Base-by-base conservation (phyloP, 2,888 invertebrate genomes). In the Fragum fragum region DNA sequence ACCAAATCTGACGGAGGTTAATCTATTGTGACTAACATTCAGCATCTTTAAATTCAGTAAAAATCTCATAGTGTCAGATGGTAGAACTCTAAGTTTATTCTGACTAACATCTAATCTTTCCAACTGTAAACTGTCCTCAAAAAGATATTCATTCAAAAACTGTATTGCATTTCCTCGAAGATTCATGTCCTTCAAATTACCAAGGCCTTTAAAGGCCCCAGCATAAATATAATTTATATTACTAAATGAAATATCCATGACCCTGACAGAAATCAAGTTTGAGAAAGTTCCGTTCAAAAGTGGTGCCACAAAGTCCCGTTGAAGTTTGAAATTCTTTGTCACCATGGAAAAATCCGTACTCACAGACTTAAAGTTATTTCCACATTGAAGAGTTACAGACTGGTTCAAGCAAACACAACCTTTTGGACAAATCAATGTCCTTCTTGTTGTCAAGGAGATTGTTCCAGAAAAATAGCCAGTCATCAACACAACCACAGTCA, bases 1-100 rank as follows among this genome's bases (percentile, higher is more conserved):
- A 36, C 90, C 90, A 29, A 92, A 78, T 36, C 82, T 81, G 14
- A 89, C 85, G 6, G 88, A 85, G 1, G 72, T 79, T 61, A 92
- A 59, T 0, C 81, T 74, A 71, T 92, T 92, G 73, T 79, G 88
- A 81, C 91, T 91, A 7, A 92, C 73, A 66, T 92, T 91, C 28
- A 92, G 73, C n/a, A 87, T 42, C 55, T 77, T 83, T 23, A 92
- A 79, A 52, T 87, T 89, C 39, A 76, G 75, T 9, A 92, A 77
- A 69, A 79, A 87, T 21, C 82, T 76, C 72, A 92, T 87, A 0
- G 87, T 80, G 1, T 76, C 72, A 57, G 89, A 87, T 2, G 91
- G 91, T 23, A 92, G 66, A 14, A 76, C 71, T 26, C 76, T 70
- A 21, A 91, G 82, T n/a, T 81, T 57, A 76, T 92, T 92, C 26